These are phyloP conservation scores for Calliopsis andreniformis DNA, from an alignment of 1,140 invertebrate genomes.

Conservation along the genomic window DNA sequence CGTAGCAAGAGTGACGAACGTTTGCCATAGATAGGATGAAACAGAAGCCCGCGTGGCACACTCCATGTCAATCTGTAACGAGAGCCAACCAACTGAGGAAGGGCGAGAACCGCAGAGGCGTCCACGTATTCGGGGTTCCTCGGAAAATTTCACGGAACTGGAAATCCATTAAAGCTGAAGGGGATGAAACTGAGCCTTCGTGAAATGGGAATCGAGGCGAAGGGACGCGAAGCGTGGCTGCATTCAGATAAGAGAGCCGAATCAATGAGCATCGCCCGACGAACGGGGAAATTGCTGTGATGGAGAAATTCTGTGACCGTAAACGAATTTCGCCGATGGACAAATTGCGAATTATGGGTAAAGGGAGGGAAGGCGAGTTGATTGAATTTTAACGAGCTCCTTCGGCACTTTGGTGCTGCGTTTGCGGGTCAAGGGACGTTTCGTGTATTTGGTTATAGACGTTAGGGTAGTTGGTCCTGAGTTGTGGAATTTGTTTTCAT, in stretches of 20 bases:
- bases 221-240: not conserved
- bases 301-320: no score
- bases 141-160: slow-evolving; percentile 6
- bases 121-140: not conserved
- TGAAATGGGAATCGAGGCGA: not conserved
- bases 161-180: slow-evolving; percentile 21
- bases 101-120: no score
- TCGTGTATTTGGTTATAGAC: no score
- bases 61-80: not conserved
- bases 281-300: no score
- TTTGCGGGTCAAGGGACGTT: no score
- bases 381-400: no score
- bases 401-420: no score
- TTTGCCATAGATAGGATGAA: not conserved
- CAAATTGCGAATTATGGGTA: no score
- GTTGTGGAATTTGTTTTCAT: no score
- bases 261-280: not conserved
- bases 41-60: not conserved
- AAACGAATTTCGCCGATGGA: no score
- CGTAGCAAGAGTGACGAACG: not conserved
- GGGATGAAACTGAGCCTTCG: not conserved
- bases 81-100: not conserved
- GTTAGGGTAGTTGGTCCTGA: no score
- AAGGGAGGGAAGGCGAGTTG: no score
- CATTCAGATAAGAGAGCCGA: not conserved